phyloP scores from a whole-genome alignment of 2,888 invertebrate genomes.

The Brachypterus glaber region DNA sequence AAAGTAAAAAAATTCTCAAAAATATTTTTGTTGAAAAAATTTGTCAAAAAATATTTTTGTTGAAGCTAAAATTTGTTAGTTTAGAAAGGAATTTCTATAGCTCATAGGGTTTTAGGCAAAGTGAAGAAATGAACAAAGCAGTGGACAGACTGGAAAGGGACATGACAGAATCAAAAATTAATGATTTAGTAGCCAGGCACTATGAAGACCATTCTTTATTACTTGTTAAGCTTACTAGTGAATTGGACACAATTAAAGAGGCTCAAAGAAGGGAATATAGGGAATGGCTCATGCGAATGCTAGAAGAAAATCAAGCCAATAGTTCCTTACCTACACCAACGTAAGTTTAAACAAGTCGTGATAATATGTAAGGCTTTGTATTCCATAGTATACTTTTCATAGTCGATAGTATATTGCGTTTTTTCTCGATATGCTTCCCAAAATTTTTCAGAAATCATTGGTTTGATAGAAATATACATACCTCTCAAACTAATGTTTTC shows the following conservation, averaged over 20 bases:
- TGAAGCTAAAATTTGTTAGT: too few species aligned
- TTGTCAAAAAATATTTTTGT: not conserved
- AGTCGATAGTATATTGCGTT: too few species aligned
- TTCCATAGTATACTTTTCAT: too few species aligned
- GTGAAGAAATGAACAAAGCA: slow-evolving; percentile 80
- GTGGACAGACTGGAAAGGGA: slow-evolving; percentile 67
- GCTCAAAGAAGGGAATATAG: slow-evolving; percentile 80
- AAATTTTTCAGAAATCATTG: too few species aligned
- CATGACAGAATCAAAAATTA: slow-evolving; percentile 77
- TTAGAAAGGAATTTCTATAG: too few species aligned
- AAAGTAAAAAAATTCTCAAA: too few species aligned
- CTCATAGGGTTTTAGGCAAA: slow-evolving; percentile 49
- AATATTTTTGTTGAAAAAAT: not conserved
- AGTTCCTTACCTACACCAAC: slow-evolving; percentile 46
- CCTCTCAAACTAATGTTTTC: too few species aligned
- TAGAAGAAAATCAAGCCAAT: slow-evolving; percentile 59
- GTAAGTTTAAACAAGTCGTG: too few species aligned
- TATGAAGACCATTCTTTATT: slow-evolving; percentile 75
- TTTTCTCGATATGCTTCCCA: too few species aligned
- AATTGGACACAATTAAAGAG: slow-evolving; percentile 73
- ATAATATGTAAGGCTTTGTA: too few species aligned
- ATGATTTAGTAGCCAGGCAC: slow-evolving; percentile 70
- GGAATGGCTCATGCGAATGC: slow-evolving; percentile 77
- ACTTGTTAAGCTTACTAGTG: slow-evolving; percentile 78
- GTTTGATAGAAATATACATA: too few species aligned